Evolutionary conservation across 1,140 invertebrate species (phyloP).

Genomic region (Drosophila subobscura): DNA sequence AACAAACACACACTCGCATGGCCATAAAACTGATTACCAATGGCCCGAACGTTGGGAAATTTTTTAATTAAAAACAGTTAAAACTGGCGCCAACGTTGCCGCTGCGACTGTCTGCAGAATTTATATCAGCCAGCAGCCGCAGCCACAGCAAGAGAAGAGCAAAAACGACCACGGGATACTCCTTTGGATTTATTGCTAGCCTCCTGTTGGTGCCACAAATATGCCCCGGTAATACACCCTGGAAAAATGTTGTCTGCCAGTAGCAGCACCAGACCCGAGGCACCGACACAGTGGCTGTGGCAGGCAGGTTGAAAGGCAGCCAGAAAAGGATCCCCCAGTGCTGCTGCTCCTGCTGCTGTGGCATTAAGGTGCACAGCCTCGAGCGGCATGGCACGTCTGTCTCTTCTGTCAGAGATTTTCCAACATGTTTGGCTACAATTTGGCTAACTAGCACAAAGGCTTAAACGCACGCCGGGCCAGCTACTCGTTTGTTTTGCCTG

Average conservation of each 20-base stretch:
- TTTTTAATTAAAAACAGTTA: conserved; percentile 80
- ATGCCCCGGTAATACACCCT: conserved; percentile 2
- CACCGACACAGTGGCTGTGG: conserved; percentile 1
- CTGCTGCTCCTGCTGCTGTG: conserved; percentile 14
- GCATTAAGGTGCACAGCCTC: conserved; percentile 49
- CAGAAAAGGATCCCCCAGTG: conserved; percentile 33
- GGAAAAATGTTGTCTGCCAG: conserved; percentile 52
- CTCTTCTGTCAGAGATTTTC: conserved; percentile 41
- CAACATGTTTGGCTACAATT: conserved; percentile 56
- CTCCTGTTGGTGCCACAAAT: neutral
- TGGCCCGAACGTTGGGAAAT: conserved; percentile 32
- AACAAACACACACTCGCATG: neutral
- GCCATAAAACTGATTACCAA: conserved; percentile 58
- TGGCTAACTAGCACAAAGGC: conserved; percentile 66
- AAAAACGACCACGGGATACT: neutral
- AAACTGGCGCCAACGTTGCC: conserved; percentile 52
- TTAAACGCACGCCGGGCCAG: conserved; percentile 37
- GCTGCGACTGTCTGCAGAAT: conserved; percentile 53
- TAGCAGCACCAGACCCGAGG: conserved; percentile 22
- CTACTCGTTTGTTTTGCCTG: conserved; percentile 17
- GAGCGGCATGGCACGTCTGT: conserved; percentile 15
- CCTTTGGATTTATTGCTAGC: no score
- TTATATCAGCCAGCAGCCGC: conserved; percentile 47
- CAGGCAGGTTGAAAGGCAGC: conserved; percentile 1
- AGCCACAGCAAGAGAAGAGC: conserved; percentile 24